A percentile compares a stretch with the other conserved stretches of the same genome.
phyloP scores from a whole-genome alignment of 2,888 invertebrate species.

The Patella ulyssiponensis region DNA sequence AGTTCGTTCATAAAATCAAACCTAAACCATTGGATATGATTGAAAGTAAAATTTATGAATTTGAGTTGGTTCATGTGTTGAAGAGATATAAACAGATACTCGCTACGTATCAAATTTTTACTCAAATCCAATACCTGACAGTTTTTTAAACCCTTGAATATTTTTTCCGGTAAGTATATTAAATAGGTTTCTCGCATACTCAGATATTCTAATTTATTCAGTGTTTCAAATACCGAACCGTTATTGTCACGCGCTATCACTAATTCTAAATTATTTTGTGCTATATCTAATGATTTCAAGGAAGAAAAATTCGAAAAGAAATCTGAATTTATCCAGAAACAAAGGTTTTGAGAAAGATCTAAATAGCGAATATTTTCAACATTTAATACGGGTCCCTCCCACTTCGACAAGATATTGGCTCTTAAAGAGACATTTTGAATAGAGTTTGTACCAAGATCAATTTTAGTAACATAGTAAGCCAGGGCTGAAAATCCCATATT shows the following conservation, averaged over 20 bases:
- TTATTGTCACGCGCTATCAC: neutral
- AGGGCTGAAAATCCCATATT: too few relatives aligned
- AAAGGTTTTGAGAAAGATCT: too few relatives aligned
- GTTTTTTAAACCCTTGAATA: slow-evolving; percentile 19
- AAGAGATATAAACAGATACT: slow-evolving; percentile 15
- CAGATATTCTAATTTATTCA: slow-evolving; percentile 16
- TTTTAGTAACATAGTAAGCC: too few relatives aligned
- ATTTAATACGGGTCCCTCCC: too few relatives aligned
- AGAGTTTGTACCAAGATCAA: too few relatives aligned
- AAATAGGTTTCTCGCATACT: slow-evolving; percentile 21
- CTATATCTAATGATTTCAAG: too few relatives aligned
- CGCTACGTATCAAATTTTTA: slow-evolving; percentile 18
- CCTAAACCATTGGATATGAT: slow-evolving; percentile 14
- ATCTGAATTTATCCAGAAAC: too few relatives aligned
- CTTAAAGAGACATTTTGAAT: too few relatives aligned
- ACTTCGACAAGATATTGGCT: too few relatives aligned
- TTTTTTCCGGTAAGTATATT: slow-evolving; percentile 1
- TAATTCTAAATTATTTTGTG: too few relatives aligned
- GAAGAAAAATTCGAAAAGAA: too few relatives aligned
- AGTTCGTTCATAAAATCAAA: slow-evolving; percentile 18
- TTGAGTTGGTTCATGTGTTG: slow-evolving; percentile 20
- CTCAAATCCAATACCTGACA: slow-evolving; percentile 15
- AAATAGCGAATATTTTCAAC: too few relatives aligned
- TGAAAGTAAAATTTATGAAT: slow-evolving; percentile 23
- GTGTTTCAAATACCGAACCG: neutral